phyloP scores from a whole-genome alignment of 2,888 invertebrate species.

The Cataglyphis altisquamis region DNA sequence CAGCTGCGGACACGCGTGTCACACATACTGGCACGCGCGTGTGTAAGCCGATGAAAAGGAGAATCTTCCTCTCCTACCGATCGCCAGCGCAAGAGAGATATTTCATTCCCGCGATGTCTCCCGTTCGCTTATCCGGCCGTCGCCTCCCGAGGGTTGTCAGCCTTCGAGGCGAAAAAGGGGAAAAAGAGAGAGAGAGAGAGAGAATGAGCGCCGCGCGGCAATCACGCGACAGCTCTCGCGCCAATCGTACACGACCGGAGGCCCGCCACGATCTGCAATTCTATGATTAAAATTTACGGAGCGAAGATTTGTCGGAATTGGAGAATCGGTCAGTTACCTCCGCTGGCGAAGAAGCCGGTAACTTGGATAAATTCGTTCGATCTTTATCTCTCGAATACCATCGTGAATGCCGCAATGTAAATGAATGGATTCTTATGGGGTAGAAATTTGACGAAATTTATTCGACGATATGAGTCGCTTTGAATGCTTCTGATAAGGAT shows the following conservation, averaged over 20 bases:
- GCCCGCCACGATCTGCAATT: constrained; percentile 44
- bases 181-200: not conserved
- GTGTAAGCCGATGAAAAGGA: constrained; percentile 68
- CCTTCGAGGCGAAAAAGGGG: constrained; percentile 20
- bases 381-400: not conserved
- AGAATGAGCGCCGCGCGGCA: constrained; percentile 24
- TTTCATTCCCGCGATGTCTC: constrained; percentile 80
- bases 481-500: not conserved
- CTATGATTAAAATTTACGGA: constrained; percentile 54
- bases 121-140: constrained; percentile 74
- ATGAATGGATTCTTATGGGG: not conserved
- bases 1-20: constrained; percentile 53
- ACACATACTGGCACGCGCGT: constrained; percentile 52
- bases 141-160: constrained; percentile 57
- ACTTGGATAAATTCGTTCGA: constrained; percentile 22
- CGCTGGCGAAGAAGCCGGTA: not conserved
- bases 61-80: constrained; percentile 75
- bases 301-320: constrained; percentile 39
- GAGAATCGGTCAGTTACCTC: constrained; percentile 44
- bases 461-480: not conserved
- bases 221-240: constrained; percentile 45
- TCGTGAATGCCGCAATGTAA: not conserved
- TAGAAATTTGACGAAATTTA: not conserved
- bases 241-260: constrained; percentile 25
- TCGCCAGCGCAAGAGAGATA: constrained; percentile 78